Conservation (phyloP, 2,888 invertebrate genomes). For the Microdon myrmicae region DNA sequence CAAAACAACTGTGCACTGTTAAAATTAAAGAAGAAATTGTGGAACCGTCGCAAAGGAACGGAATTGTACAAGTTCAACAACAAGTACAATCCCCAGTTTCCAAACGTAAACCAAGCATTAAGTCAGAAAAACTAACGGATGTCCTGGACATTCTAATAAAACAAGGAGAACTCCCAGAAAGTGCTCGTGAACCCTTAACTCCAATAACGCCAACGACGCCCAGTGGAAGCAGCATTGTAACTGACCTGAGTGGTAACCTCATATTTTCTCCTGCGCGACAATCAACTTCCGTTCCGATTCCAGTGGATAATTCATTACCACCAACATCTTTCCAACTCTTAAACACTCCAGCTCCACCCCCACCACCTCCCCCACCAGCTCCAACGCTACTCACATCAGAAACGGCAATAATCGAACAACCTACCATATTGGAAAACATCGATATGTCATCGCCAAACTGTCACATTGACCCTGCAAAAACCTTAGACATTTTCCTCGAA, state of each 20-base stretch:
- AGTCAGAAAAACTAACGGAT: conserved; percentile 71
- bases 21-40: conserved; percentile 60
- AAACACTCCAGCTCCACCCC: conserved; percentile 52
- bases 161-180: conserved; percentile 90
- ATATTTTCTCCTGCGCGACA: conserved; percentile 54
- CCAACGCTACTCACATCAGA: conserved; percentile 31
- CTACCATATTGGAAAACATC: conserved; percentile 59
- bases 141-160: conserved; percentile 93
- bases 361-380: conserved; percentile 41
- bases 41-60: conserved; percentile 23
- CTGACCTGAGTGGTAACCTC: conserved; percentile 55
- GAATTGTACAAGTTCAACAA: conserved; percentile 23
- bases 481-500: conserved; percentile 64
- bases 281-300: conserved; percentile 52
- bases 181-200: conserved; percentile 70
- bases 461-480: conserved; percentile 62
- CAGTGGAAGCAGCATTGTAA: conserved; percentile 57
- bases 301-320: conserved; percentile 56
- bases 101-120: conserved; percentile 55
- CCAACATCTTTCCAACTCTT: conserved; percentile 46
- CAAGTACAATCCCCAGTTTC: conserved; percentile 30
- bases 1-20: conserved; percentile 68
- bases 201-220: conserved; percentile 66
- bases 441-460: conserved; percentile 63
- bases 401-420: conserved; percentile 24